Evolutionary conservation across 2,888 invertebrate species (phyloP).

Genomic region (Elmis aenea): DNA sequence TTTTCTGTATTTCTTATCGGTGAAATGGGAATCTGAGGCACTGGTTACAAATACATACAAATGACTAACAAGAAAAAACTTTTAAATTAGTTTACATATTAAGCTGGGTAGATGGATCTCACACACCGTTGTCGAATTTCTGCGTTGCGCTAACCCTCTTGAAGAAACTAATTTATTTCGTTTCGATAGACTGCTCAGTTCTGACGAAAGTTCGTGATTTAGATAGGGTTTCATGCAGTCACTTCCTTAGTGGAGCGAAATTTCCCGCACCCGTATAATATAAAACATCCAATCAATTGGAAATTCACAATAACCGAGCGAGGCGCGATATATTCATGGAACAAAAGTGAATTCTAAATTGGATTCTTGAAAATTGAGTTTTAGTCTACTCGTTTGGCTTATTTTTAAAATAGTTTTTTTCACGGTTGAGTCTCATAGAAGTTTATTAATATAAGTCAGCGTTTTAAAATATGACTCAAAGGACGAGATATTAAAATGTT

Average conservation of each 20-base stretch:
- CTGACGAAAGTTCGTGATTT: constrained; percentile 12
- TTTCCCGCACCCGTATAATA: constrained; percentile 16
- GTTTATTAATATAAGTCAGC: too few relatives aligned
- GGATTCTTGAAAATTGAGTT: constrained; percentile 12
- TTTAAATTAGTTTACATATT: too few relatives aligned
- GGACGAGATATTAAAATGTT: background rate
- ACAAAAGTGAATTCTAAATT: constrained; percentile 13
- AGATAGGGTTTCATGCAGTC: constrained; percentile 10
- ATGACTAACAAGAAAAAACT: too few relatives aligned
- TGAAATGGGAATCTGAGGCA: too few relatives aligned
- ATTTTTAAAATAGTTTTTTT: background rate
- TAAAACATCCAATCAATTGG: constrained; percentile 28
- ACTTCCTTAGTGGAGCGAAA: constrained; percentile 7
- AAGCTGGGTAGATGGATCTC: too few relatives aligned
- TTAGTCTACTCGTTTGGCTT: background rate
- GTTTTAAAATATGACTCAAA: too few relatives aligned
- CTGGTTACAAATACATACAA: too few relatives aligned
- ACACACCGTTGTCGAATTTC: too few relatives aligned
- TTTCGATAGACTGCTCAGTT: constrained; percentile 13
- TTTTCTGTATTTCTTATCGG: too few relatives aligned
- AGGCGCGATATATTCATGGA: constrained; percentile 15
- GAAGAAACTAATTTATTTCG: constrained; percentile 15
- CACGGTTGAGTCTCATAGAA: background rate
- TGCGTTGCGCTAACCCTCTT: too few relatives aligned
- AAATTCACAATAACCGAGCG: constrained; percentile 29